Evolutionary conservation across 1,140 invertebrate genomes (phyloP), one percentile per base, ranked within the genome.

Genomic region (Aethina tumida): DNA sequence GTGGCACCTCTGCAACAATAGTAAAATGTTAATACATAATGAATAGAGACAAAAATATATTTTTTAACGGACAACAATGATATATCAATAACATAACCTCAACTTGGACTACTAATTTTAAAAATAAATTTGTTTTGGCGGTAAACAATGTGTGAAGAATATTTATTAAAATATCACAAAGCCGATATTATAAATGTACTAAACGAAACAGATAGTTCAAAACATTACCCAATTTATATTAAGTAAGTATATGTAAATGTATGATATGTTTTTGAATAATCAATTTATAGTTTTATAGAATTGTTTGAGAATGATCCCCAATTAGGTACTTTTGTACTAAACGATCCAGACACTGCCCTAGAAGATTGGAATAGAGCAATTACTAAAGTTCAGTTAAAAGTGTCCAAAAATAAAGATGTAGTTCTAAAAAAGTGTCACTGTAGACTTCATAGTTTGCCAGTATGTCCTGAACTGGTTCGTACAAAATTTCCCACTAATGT

Each of bases 401-500:
- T 59, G 32, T 41, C 61, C n/a, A 30, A 50, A n/a, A 26, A 27
- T 9, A 44, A 44, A 17, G 56, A 54, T 19, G 54, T 39, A 24
- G 41, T 82, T 4, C 87, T 88, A 59, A 59, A 53, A 35, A 79
- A 77, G 62, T 69, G 86, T 40, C 77, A 76, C 63, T 71, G 73
- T 24, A 60, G 79, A 49, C 67, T 73, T 58, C 63, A 60, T 62
- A 68, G 68, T 22, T 59, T 80, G 36, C 71, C 74, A 6, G 56
- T 67, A 3, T 74, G 69, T 53, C 70, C 71, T 31, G 70, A 77
- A 53, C 54, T 75, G 7, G 66, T 71, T 50, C 60, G 71, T 41
- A 70, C 63, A 21, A 64, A 65, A 22, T 71, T 84, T 52, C 80
- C 80, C 1, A 67, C 70, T 35, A 77, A 73, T 63, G 64, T 73